A percentile compares a stretch with the other conserved stretches of the same genome.
phyloP scores from a whole-genome alignment of 2,797 vertebrate species.

The Lagorchestes hirsutus region DNA sequence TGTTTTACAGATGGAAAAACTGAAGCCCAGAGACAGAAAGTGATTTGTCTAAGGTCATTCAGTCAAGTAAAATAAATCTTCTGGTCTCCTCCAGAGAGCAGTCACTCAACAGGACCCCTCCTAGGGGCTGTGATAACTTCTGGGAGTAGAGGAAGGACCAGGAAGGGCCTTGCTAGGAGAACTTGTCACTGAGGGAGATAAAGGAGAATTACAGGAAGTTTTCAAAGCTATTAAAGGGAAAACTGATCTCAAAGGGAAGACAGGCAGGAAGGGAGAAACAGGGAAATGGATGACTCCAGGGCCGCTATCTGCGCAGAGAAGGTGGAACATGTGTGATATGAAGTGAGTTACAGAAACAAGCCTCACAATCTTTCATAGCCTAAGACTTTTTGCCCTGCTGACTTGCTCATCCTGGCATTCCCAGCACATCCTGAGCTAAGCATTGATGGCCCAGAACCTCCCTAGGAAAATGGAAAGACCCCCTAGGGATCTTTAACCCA shows the following conservation, averaged over 20 bases:
- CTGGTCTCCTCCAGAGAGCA: neutral
- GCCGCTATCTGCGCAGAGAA: neutral
- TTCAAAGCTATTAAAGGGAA: neutral
- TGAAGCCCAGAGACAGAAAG: slow-evolving; percentile 10
- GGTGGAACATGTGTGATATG: neutral
- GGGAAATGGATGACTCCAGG: neutral
- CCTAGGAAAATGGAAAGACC: neutral
- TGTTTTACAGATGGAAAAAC: slow-evolving; percentile 56
- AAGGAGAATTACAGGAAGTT: neutral
- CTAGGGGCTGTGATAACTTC: neutral
- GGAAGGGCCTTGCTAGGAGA: neutral
- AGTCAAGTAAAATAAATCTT: slow-evolving; percentile 6
- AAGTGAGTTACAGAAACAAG: neutral
- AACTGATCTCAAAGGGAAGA: neutral
- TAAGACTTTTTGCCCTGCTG: neutral
- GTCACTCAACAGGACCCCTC: neutral
- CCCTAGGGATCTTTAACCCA: neutral
- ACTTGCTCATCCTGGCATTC: neutral
- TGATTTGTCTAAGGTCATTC: slow-evolving; percentile 29
- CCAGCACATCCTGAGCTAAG: neutral
- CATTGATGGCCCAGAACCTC: neutral
- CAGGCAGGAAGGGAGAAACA: neutral
- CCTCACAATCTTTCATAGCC: neutral
- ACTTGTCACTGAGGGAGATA: neutral
- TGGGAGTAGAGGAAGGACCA: neutral